phyloP scores from a whole-genome alignment of 2,113 vertebrate species.

The Corvus moneduloides region DNA sequence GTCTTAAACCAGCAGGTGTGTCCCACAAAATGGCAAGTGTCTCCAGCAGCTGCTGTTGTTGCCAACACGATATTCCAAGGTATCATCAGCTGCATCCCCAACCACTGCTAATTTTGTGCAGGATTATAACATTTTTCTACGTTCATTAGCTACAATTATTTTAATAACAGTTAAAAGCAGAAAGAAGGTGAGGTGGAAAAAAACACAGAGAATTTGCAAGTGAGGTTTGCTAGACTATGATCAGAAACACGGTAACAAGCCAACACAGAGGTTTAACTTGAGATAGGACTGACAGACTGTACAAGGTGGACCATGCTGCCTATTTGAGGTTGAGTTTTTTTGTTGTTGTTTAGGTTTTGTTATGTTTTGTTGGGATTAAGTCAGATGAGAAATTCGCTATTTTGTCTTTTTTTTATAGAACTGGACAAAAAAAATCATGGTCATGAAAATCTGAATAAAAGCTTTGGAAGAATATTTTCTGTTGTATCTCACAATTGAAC shows the following conservation, averaged over 20 bases:
- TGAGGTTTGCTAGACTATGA: background rate
- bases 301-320: background rate
- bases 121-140: background rate
- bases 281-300: background rate
- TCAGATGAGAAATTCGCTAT: accelerated
- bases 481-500: background rate
- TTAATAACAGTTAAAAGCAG: background rate
- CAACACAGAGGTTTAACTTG: background rate
- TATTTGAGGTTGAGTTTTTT: background rate
- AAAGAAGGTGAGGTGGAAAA: background rate
- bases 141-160: background rate
- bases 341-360: background rate
- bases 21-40: background rate
- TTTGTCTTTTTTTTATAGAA: background rate
- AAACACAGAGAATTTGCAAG: background rate
- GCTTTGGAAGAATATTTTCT: background rate
- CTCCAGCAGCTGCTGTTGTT: constrained; percentile 4
- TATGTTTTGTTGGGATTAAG: background rate
- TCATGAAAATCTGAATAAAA: background rate
- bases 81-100: background rate
- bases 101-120: background rate
- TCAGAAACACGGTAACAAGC: background rate
- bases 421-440: background rate
- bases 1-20: background rate
- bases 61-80: background rate